Conservation (phyloP, 2,888 invertebrate species). For the Xestia xanthographa region DNA sequence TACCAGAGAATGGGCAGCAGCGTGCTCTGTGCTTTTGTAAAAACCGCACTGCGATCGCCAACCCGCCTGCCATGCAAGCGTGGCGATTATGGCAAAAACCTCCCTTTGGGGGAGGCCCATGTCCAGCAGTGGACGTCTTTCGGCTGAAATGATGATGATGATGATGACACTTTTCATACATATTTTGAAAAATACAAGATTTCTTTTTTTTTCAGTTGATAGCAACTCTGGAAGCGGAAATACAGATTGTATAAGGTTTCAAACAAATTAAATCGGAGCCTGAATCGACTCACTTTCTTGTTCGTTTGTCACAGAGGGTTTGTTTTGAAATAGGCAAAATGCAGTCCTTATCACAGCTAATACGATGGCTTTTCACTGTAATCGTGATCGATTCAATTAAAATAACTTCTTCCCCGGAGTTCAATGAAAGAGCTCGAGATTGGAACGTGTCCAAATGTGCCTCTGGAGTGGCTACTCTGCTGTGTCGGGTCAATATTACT, state of each 20-base stretch:
- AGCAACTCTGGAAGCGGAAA: background rate
- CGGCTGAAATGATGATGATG: too few relatives aligned
- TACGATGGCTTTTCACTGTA: background rate
- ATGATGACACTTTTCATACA: too few relatives aligned
- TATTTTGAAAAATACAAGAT: background rate
- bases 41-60: too few relatives aligned
- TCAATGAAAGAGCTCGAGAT: slow-evolving; percentile 15
- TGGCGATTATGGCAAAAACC: too few relatives aligned
- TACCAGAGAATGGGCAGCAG: too few relatives aligned
- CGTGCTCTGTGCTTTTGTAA: too few relatives aligned
- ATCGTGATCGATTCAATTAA: slow-evolving; percentile 23
- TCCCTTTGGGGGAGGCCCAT: too few relatives aligned
- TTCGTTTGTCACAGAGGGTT: background rate
- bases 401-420: slow-evolving; percentile 15
- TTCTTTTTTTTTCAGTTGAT: background rate
- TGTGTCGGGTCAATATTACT: background rate
- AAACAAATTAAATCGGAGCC: background rate
- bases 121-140: too few relatives aligned
- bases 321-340: background rate
- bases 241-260: background rate
- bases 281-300: background rate
- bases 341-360: background rate
- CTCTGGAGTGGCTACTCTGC: background rate
- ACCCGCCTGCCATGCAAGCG: too few relatives aligned
- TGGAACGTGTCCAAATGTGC: slow-evolving; percentile 42